phyloP scores from a whole-genome alignment of 1,140 invertebrate genomes.

The Euwallacea fornicatus region DNA sequence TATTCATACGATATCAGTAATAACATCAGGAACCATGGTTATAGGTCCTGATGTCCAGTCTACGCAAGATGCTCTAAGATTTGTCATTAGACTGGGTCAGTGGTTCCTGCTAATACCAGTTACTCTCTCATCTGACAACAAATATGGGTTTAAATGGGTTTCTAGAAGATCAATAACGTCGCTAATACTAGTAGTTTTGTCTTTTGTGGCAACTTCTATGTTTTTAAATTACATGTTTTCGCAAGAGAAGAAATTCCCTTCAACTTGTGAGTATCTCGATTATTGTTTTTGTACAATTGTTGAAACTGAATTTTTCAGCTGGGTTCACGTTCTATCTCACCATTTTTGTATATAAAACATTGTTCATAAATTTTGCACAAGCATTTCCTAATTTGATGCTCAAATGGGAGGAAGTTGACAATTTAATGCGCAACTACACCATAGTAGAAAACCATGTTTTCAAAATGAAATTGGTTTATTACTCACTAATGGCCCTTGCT shows the following conservation, averaged over 20 bases:
- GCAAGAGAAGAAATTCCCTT: constrained; percentile 8
- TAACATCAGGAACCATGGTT: too few species aligned
- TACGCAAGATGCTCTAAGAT: constrained; percentile 5
- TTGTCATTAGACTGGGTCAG: constrained; percentile 10
- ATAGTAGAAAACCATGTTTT: constrained; percentile 2
- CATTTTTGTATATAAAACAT: constrained; percentile 3
- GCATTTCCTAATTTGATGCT: constrained; percentile 25
- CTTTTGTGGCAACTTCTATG: neutral
- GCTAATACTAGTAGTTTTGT: neutral
- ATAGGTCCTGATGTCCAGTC: neutral
- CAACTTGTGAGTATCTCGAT: constrained; percentile 8
- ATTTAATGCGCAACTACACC: constrained; percentile 12
- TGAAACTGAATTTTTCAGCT: constrained; percentile 19
- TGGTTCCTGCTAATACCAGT: constrained; percentile 6
- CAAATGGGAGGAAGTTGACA: constrained; percentile 23
- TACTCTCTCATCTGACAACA: too few species aligned
- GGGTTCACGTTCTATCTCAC: constrained; percentile 15
- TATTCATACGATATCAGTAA: too few species aligned
- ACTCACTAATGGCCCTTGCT: constrained; percentile 2
- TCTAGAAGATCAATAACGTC: constrained; percentile 3
- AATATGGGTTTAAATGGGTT: neutral
- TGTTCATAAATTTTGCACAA: constrained; percentile 20
- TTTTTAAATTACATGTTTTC: constrained; percentile 2
- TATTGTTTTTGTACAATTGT: neutral
- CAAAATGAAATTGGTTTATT: constrained; percentile 21